Evolutionary conservation across 2,797 vertebrate genomes (phyloP).

Genomic region (Lagodon rhomboides): DNA sequence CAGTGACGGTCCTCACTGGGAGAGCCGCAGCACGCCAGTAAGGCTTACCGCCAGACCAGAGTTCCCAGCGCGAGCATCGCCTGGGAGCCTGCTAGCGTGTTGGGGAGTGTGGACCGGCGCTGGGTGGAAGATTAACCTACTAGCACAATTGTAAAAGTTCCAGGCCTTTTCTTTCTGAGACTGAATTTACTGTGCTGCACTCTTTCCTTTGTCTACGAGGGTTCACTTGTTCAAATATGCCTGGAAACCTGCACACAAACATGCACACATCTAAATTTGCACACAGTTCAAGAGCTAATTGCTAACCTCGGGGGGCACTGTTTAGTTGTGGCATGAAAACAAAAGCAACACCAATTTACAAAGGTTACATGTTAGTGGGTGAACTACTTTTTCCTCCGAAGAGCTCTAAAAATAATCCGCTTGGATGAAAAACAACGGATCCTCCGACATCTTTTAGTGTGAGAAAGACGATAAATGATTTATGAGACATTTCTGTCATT

Average conservation of each 20-base stretch:
- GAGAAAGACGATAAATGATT: conserved; percentile 24
- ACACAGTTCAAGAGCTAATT: conserved; percentile 27
- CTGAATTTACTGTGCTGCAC: conserved; percentile 27
- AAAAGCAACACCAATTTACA: conserved; percentile 31
- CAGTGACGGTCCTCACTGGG: conserved; percentile 56
- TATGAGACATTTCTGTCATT: conserved; percentile 9
- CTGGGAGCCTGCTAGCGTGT: conserved; percentile 46
- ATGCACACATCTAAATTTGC: not conserved
- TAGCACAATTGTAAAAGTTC: conserved; percentile 75
- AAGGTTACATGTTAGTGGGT: conserved; percentile 24
- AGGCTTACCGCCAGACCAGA: conserved; percentile 66
- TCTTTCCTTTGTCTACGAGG: conserved; percentile 20
- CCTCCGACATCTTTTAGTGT: not conserved
- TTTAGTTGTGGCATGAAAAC: conserved; percentile 19
- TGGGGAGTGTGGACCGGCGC: conserved; percentile 39
- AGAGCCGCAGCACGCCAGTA: conserved; percentile 62
- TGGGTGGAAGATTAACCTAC: conserved; percentile 77
- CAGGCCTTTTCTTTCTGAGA: conserved; percentile 51
- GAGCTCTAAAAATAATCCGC: conserved; percentile 7
- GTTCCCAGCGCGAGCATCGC: conserved; percentile 59
- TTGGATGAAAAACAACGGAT: conserved; percentile 15
- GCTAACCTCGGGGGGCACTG: conserved; percentile 20
- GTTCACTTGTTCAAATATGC: conserved; percentile 32
- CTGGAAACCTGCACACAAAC: conserved; percentile 22
- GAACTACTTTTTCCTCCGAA: not conserved